Percentiles rank a stretch among this genome's conserved stretches.
These are phyloP conservation scores for Boloria selene DNA, from an alignment of 2,888 invertebrate genomes.

Conservation along the genomic window DNA sequence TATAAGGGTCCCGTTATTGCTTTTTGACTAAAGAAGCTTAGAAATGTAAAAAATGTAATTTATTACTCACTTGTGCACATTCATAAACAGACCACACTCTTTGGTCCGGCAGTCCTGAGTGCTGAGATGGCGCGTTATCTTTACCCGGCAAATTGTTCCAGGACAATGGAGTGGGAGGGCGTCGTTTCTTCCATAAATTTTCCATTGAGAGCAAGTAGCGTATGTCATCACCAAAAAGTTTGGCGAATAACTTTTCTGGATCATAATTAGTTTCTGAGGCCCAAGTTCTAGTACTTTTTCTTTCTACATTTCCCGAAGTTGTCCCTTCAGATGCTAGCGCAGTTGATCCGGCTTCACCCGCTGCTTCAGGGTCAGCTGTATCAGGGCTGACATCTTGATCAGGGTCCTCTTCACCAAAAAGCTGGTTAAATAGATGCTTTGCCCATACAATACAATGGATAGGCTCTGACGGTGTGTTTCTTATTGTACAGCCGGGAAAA, in stretches of 20 bases:
- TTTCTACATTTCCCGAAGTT: constrained; percentile 77
- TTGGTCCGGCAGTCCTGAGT: constrained; percentile 86
- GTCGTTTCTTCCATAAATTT: constrained; percentile 96
- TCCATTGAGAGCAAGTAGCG: constrained; percentile 96
- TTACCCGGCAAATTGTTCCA: constrained; percentile 86
- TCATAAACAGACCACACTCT: constrained; percentile 90
- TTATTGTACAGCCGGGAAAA: constrained; percentile 98
- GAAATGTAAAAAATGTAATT: neutral
- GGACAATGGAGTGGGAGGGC: constrained; percentile 90
- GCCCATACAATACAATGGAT: constrained; percentile 99
- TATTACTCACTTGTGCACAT: constrained; percentile 80
- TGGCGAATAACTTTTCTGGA: constrained; percentile 92
- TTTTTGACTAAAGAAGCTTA: no score
- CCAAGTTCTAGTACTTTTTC: constrained; percentile 93
- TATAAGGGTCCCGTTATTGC: no score
- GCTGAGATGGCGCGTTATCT: constrained; percentile 68
- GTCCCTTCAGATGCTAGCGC: constrained; percentile 78
- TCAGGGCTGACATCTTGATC: constrained; percentile 99
- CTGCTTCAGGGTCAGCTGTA: constrained; percentile 96
- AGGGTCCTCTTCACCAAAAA: constrained; percentile 98
- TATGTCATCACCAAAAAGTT: constrained; percentile 97
- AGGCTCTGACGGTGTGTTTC: constrained; percentile 99
- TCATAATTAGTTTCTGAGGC: constrained; percentile 92
- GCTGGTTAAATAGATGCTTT: constrained; percentile 99
- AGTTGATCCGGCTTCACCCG: constrained; percentile 85